Conservation (phyloP, 1,140 invertebrate species). For the Megathymus violae region DNA sequence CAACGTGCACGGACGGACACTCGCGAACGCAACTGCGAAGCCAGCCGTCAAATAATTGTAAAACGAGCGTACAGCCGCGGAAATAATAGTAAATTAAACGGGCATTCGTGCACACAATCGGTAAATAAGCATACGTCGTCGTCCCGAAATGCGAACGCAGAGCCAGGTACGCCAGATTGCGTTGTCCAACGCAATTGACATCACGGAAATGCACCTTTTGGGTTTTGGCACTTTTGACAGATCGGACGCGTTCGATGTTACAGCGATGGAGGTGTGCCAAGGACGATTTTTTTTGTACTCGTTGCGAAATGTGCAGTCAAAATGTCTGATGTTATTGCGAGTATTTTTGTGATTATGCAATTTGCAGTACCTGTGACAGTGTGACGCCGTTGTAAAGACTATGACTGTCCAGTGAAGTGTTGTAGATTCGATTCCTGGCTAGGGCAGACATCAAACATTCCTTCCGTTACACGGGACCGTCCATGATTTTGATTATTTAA, state of each 20-base stretch:
- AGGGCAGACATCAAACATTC: too few species aligned
- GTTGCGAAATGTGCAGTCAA: conserved; percentile 22
- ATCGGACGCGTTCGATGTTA: neutral
- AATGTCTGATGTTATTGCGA: conserved; percentile 25
- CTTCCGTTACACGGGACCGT: too few species aligned
- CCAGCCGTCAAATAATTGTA: conserved; percentile 27
- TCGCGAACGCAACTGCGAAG: conserved; percentile 24
- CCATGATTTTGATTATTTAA: too few species aligned
- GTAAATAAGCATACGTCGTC: conserved; percentile 26
- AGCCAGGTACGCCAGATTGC: conserved; percentile 38
- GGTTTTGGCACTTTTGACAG: conserved; percentile 14
- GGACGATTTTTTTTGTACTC: neutral
- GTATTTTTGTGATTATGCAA: too few species aligned
- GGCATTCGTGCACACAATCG: conserved; percentile 14
- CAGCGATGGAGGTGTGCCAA: conserved; percentile 5
- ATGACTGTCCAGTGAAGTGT: too few species aligned
- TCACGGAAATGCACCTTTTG: conserved; percentile 60
- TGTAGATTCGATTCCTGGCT: too few species aligned
- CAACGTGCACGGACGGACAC: conserved; percentile 3
- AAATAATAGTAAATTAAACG: conserved; percentile 32
- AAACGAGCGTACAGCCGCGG: conserved; percentile 26
- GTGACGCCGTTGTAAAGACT: too few species aligned
- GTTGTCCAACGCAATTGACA: conserved; percentile 41
- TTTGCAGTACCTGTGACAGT: too few species aligned
- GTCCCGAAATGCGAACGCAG: conserved; percentile 4